Base-by-base conservation (phyloP, 1,140 invertebrate genomes). In the Arion vulgaris region DNA sequence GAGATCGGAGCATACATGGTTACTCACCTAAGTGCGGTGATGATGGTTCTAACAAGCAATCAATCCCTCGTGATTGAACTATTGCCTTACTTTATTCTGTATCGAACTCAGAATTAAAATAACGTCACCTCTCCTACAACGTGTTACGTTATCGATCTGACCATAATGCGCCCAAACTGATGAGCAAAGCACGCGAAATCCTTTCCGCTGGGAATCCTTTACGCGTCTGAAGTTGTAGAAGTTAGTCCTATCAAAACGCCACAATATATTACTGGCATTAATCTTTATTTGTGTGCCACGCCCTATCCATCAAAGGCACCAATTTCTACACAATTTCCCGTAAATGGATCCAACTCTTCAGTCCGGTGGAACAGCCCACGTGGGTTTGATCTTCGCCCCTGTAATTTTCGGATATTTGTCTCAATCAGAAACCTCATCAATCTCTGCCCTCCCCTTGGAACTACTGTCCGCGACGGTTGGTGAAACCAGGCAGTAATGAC, bases 331-430 rank as follows among this genome's bases (percentile, higher is more conserved):
- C 76, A 62, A 78, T 73, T 36, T 28, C 45, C n/a, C 68, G 57
- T 41, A 62, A 76, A 78, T 39, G 57, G 62, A 78, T 1, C 76
- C 26, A 28, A 23, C 4, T 45, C 53, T 78, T 53, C 32, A 1
- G 23, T 28, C 15, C 57, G 5, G 4, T 19, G 53, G 11, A 0
- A 68, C 76, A 68, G 4, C 28, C 28, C 34, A 26, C 13, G 51
- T 23, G 4, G 39, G 38, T 80, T 15, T 39, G 39, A 66, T 71
- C 34, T 49, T 36, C 0, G 1, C 17, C 38, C 66, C 66, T 80
- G 79, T 80, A 71, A 51, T 80, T 80, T 80, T 72, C 68, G 5
- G 39, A 49, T 34, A 51, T 80, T 80, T 80, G 41, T 80, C 68
- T 80, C 79, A 45, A 80, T 71, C 62, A 28, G 26, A n/a, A 13